Base-by-base conservation (phyloP, 1,140 invertebrate species). In the Drosophila asahinai region DNA sequence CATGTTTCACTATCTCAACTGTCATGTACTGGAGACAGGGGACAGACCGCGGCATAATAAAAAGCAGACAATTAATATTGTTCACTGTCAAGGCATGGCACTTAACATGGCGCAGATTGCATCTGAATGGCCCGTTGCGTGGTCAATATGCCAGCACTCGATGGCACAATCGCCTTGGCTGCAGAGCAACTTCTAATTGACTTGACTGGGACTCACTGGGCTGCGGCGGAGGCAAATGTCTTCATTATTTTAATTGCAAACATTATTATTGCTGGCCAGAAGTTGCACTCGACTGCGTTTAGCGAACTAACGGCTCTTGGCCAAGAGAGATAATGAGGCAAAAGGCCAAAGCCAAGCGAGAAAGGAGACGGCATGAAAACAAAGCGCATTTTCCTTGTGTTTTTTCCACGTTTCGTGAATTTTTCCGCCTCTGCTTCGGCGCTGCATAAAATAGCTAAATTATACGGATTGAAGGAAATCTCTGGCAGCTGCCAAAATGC, bases 171-270 rank as follows among this genome's bases (percentile, higher is more conserved):
- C 51, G 47, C 65, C 47, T 17, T 40, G 45, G 17, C 27, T 43
- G 45, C 63, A 15, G 47, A 33, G 63, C 17, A 22, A 52, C 17
- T 60, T 72, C 43, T 60, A 73, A 73, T 73, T 73, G 70, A 74
- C 68, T 38, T 25, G 38, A 9, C 38, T 40, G 27, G 70, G 40
- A 43, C 43, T 12, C 40, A 22, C 27, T 27, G 30, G 55, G 12
- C 30, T 49, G 15, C 58, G 27, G 45, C 45, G 22, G 77, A 49
- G 55, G 78, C 78, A 80, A 86, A 82, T 80, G 82, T 72, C 86
- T 89, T 89, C 86, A 86, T 90, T 90, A 90, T 79, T 89, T 90
- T 90, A 89, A 90, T 89, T 89, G 78, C 86, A 86, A 90, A 71
- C 81, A 89, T 80, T 83, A 84, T 89, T 86, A 81, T 61, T 78